Evolutionary conservation across 2,888 invertebrate genomes (phyloP).

Genomic region (Dasysyrphus tricinctus): DNA sequence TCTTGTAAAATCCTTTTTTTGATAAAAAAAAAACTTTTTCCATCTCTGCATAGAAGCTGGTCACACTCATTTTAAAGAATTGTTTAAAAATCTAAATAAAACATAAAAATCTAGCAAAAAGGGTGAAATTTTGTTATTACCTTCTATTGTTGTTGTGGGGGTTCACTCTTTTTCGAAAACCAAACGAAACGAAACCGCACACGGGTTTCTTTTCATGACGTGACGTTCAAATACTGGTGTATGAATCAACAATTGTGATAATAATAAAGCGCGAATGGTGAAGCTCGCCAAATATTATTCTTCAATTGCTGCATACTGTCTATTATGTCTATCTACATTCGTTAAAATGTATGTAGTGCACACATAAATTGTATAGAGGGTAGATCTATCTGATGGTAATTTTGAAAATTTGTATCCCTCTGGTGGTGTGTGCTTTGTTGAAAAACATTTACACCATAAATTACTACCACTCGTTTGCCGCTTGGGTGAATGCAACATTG

Average conservation of each 20-base stretch:
- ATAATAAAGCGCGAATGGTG: slow-evolving; percentile 71
- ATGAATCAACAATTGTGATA: slow-evolving; percentile 65
- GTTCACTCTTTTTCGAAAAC: background rate
- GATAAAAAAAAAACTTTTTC: too few relatives aligned
- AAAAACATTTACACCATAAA: slow-evolving; percentile 69
- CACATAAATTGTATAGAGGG: slow-evolving; percentile 7
- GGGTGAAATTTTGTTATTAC: background rate
- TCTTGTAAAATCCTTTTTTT: too few relatives aligned
- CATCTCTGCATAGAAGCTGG: background rate
- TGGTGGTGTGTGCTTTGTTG: slow-evolving; percentile 40
- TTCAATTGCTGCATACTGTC: slow-evolving; percentile 28
- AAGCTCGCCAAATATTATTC: slow-evolving; percentile 66
- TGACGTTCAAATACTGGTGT: slow-evolving; percentile 9
- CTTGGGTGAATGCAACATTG: slow-evolving; percentile 49
- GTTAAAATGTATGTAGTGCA: background rate
- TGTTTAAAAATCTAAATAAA: slow-evolving; percentile 14
- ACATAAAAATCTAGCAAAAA: background rate
- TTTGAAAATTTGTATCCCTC: slow-evolving; percentile 64
- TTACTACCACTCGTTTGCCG: slow-evolving; percentile 54
- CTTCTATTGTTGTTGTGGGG: background rate
- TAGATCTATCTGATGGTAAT: slow-evolving; percentile 58
- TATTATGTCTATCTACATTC: background rate
- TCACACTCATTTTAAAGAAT: slow-evolving; percentile 4
- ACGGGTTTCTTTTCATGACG: slow-evolving; percentile 31
- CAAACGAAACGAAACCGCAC: slow-evolving; percentile 8